A percentile compares a stretch with the other conserved stretches of the same genome.
Conservation (phyloP, 2,113 vertebrate species). For the Ameiurus melas region DNA sequence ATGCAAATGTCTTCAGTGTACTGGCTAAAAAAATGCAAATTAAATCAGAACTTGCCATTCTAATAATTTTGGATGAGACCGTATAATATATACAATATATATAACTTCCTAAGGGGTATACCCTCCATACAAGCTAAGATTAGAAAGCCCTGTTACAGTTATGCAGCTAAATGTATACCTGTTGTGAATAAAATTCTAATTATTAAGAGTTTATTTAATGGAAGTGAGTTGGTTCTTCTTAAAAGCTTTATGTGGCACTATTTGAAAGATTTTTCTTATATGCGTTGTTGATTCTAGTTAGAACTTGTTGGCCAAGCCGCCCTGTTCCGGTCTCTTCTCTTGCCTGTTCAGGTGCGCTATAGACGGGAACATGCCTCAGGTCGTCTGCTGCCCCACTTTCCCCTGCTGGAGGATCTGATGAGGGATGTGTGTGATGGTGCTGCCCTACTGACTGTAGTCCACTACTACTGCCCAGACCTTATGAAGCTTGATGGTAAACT, state of each 20-base stretch:
- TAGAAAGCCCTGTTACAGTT: neutral
- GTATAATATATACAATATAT: neutral
- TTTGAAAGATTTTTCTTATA: neutral
- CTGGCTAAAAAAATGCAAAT: neutral
- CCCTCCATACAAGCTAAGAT: neutral
- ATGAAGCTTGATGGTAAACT: slow-evolving; percentile 89
- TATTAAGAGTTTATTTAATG: neutral
- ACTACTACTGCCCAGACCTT: slow-evolving; percentile 95
- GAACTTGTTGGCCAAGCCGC: neutral
- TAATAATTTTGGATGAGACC: too few species aligned
- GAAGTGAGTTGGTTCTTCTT: neutral
- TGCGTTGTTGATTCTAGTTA: neutral
- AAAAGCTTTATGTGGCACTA: neutral
- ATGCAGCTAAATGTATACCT: neutral
- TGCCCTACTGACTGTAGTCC: slow-evolving; percentile 87
- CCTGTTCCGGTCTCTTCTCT: neutral
- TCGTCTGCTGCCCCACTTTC: slow-evolving; percentile 85
- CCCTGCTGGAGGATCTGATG: slow-evolving; percentile 88
- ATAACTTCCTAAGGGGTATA: neutral
- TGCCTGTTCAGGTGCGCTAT: slow-evolving; percentile 84
- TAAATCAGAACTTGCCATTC: neutral
- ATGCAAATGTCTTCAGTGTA: neutral
- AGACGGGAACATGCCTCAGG: slow-evolving; percentile 88
- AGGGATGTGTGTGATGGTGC: slow-evolving; percentile 86
- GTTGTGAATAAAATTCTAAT: neutral